Base-by-base conservation (phyloP, 2,888 invertebrate genomes). In the Coenonympha glycerion region DNA sequence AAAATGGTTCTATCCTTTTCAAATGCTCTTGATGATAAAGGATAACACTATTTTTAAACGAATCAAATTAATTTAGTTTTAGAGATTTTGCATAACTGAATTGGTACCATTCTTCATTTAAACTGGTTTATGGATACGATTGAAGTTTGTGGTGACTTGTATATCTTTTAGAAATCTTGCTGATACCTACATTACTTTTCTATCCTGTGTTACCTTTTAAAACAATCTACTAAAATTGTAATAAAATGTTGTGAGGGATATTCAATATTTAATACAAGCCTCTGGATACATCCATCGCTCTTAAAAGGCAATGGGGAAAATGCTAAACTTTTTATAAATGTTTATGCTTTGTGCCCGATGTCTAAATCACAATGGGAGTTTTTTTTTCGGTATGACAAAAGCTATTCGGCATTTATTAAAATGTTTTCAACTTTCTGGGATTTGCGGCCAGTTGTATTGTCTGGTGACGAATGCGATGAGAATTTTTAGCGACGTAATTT, bases 251-350 rank as follows among this genome's bases (percentile, higher is more conserved):
- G 31, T 11, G 41, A 21, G 16, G 37, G 24, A 16, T 33, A 50
- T 39, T 41, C 45, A 19, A 54, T 33, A 34, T 39, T 41, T 45
- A 19, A 50, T 33, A 34, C 44, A 48, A 41, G 39, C 36, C 45
- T 47, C 28, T n/a, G 13, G 21, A 24, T 24, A 41, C 47, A 50
- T 49, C 44, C 37, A 49, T 50, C 49, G 18, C 36, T 36, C 31
- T 37, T 39, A 33, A 45, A 50, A 45, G 45, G 49, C 16, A 50
- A 44, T 31, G 44, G 21, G 39, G 48, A 56, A 63, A 75, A 73
- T 70, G 66, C 65, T 72, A 69, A 75, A 74, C 72, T 77, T 81
- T 75, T 77, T 71, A 74, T 73, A 73, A 77, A 76, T 71, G 73
- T 79, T 77, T 73, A 72, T 71, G 71, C 76, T 77, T 79, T 79